Base-by-base conservation (phyloP, 2,888 invertebrate genomes). In the Myopa testacea region DNA sequence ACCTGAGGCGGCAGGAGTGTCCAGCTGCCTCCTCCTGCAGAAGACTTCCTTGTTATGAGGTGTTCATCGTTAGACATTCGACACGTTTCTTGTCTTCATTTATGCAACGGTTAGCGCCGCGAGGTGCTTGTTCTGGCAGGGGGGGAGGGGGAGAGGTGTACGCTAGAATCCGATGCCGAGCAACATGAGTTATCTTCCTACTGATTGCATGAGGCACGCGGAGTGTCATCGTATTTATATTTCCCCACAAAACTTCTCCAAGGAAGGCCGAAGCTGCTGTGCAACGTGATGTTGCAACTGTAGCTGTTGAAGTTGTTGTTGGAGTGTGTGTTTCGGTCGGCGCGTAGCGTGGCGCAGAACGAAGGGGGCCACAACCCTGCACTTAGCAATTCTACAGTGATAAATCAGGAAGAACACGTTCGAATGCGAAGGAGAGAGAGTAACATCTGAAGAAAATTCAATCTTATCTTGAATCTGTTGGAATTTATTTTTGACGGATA, bases 21-120 rank as follows among this genome's bases (percentile, higher is more conserved):
- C 45, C 50, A 10, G 45, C 19, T 4, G 34, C 26, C 62, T 12
- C 16, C 50, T 69, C 69, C 69, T 52, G 37, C 37, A 55, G 60
- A 60, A 72, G 40, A 58, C 62, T 72, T 14, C n/a, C 60, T 60
- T 40, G 38, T 60, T 60, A 72, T 38, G 34, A 58, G 72, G 55
- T 55, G 37, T 72, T 60, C 60, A 60, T 72, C 60, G 72, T 72
- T 72, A 72, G 72, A 60, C 38, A 72, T 72, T 72, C 72, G 72
- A 72, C 60, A 72, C 70, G 70, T 60, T 72, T 60, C 72, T 72
- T 72, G 16, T n/a, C 60, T 34, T 72, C 40, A 4, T 58, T 16
- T n/a, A 12, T 60, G n/a, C 26, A 5, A 8, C 52, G 14, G 38
- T 40, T 45, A 50, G 50, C 50, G 50, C 10, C 50, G 10, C 10